Conservation (phyloP, 2,797 vertebrate genomes). For the Semotilus atromaculatus region DNA sequence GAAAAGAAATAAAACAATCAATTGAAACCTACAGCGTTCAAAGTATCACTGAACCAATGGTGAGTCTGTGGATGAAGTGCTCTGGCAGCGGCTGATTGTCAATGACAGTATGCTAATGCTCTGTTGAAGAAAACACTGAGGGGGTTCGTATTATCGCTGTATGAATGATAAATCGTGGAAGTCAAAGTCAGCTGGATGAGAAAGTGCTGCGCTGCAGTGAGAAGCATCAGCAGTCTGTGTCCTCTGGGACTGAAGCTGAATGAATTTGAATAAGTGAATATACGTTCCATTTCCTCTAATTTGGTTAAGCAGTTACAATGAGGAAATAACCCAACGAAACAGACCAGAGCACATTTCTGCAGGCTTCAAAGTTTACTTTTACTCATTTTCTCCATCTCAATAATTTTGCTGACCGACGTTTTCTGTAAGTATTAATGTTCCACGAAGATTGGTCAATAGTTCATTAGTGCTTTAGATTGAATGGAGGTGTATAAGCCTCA, state of each 20-base stretch:
- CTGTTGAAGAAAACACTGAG: slow-evolving; percentile 24
- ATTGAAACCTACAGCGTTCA: neutral
- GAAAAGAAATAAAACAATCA: neutral
- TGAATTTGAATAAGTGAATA: slow-evolving; percentile 51
- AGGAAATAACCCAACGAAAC: neutral
- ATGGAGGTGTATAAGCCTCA: neutral
- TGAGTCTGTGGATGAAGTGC: slow-evolving; percentile 16
- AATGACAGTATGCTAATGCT: slow-evolving; percentile 47
- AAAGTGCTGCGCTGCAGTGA: slow-evolving; percentile 30
- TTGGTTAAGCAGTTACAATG: slow-evolving; percentile 13
- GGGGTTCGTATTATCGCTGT: slow-evolving; percentile 12
- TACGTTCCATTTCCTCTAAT: slow-evolving; percentile 19
- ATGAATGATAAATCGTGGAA: slow-evolving; percentile 27
- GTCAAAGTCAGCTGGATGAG: slow-evolving; percentile 19
- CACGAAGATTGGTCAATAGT: neutral
- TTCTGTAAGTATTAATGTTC: neutral
- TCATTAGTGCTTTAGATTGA: slow-evolving; percentile 24
- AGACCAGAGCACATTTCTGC: neutral
- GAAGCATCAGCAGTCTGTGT: slow-evolving; percentile 40
- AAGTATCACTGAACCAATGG: neutral
- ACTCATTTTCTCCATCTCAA: neutral
- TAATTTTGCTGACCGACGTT: neutral
- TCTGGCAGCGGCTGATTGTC: slow-evolving; percentile 23
- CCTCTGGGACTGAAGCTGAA: slow-evolving; percentile 37
- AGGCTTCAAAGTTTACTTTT: slow-evolving; percentile 1